phyloP scores from a whole-genome alignment of 2,888 invertebrate genomes.

The Therioaphis trifolii region DNA sequence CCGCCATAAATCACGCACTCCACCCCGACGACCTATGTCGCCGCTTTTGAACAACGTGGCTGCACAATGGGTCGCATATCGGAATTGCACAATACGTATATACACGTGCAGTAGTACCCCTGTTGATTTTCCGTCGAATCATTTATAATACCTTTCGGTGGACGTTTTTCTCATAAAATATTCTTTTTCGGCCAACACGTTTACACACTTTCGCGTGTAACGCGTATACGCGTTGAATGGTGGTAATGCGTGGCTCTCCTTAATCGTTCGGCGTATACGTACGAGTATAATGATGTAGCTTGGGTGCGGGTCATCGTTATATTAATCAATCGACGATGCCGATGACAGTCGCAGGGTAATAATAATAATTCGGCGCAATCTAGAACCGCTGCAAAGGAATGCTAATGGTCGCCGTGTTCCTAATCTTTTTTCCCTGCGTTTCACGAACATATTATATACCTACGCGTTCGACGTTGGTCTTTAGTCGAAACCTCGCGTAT shows the following conservation, averaged over 20 bases:
- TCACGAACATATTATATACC: no score
- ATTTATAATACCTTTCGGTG: conserved; percentile 49
- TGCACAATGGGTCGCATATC: neutral
- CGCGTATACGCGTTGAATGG: neutral
- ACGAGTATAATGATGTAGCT: neutral
- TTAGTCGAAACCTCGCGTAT: neutral
- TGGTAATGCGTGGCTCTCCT: neutral
- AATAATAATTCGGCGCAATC: conserved; percentile 44
- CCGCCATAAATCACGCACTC: conserved; percentile 53
- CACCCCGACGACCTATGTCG: neutral
- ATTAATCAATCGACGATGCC: conserved; percentile 43
- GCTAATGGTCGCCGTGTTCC: conserved; percentile 14
- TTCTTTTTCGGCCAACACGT: neutral
- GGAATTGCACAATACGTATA: conserved; percentile 54
- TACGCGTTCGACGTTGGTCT: no score
- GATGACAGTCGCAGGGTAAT: conserved; percentile 41
- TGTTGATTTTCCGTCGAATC: conserved; percentile 53
- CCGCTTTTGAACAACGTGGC: neutral
- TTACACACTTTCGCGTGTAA: neutral
- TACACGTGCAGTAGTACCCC: conserved; percentile 25
- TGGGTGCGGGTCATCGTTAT: neutral
- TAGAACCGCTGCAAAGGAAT: conserved; percentile 14
- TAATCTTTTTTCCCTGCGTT: neutral
- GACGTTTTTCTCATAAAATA: conserved; percentile 36
- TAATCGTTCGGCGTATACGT: neutral